Base-by-base conservation (phyloP, 2,113 vertebrate species). In the Equus quagga region DNA sequence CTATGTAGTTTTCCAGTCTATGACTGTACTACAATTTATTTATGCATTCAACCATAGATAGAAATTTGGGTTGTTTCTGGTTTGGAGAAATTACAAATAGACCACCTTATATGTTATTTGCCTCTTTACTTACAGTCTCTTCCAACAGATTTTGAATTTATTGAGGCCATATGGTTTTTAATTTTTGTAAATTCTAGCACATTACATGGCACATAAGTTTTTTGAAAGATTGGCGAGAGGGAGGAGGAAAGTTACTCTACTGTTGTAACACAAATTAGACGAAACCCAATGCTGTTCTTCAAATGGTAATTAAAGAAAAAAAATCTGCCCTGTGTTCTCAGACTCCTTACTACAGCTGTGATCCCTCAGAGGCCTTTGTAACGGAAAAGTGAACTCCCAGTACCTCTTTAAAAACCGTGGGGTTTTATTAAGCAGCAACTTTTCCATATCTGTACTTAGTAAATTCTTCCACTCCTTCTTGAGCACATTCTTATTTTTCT, bases 101-200 rank as follows among this genome's bases (percentile, higher is more conserved):
- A 73, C 19, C 41, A 49, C 36, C 10, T 49, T 76, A 64, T 72
- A 56, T 82, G 96, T 93, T 65, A 60, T 78, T 94, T 87, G 49
- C 33, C 36, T 70, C 88, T 94, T 69, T 94, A 49, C 36, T 46
- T 65, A n/a, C 0, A 87, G 58, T 91, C 54, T 93, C 44, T 97
- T 91, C 72, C 49, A 82, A 9, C 33, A 82, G 54, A n/a, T 64
- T 76, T 26, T 86, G 62, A 49, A 41, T 54, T 96, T 78, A 72
- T 41, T 54, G 91, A 93, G 44, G 31, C 8, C 41, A 65, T 70
- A 31, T 69, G 41, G 0, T 78, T 93, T 92, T 70, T 46, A 14
- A 54, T 54, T 97, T n/a, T 90, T 79, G 21, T 94, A 76, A 78
- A 15, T 82, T 88, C 60, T 89, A 76, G 36, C n/a, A 44, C 6